Evolutionary conservation across 2,113 vertebrate species (phyloP), one percentile per base, ranked within the genome.

Genomic region (Paracanthobrama guichenoti): DNA sequence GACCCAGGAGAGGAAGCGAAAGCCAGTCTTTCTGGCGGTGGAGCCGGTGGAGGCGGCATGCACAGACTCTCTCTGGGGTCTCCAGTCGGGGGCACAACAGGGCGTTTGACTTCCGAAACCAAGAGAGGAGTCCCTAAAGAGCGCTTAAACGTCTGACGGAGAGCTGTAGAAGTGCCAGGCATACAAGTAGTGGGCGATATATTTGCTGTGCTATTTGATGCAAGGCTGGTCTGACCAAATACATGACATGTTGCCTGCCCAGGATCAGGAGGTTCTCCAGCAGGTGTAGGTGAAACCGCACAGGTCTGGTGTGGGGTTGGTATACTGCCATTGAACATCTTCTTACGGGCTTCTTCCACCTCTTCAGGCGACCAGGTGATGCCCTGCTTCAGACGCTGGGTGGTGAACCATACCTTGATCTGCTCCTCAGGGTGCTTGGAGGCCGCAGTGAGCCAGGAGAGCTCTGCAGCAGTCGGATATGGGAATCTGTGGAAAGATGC

Each of bases 291-390:
- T 80, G 95, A 88, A 87, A 95, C 91, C 0, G 96, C 95, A 92
- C 97, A 96, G 0, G 95, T 96, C 14, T 95, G 96, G 64, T 96
- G 96, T 11, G 95, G 92, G 0, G 96, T 92, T 86, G 96, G 97
- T 86, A 97, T 96, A 53, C 97, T 97, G 76, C 97, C 97, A 0
- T 98, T 98, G 71, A 99, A 99, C 97, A 99, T 98, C 92, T 99
- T 98, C 89, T 98, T 98, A 59, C 98, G 94, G n/a, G 98, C 98
- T 88, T 99, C 98, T 69, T 99, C 98, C 26, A 99, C 97, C 89
- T 99, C 98, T 89, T 99, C 98, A 0, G 98, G 98, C 84, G 97
- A 97, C 98, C 98, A 99, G 79, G 98, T 99, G 93, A 99, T 99
- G 69, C 98, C 98, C 0, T 98, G 97, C 87, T 99, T 99, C 76